Evolutionary conservation across 2,888 invertebrate genomes (phyloP).

Genomic region (Parnassius apollo): DNA sequence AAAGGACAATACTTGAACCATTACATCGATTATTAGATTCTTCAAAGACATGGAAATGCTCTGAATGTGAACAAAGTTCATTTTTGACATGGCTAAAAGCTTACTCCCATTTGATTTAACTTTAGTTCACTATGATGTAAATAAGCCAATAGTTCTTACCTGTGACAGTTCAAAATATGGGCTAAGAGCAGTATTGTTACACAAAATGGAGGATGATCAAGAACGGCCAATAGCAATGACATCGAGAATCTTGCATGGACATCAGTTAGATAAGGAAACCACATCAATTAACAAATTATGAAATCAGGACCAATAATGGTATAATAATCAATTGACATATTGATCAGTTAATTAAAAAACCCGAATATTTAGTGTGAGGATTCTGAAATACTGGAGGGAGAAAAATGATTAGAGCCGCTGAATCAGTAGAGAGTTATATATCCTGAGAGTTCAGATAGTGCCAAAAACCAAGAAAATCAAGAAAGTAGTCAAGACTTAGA

Average conservation of each 20-base stretch:
- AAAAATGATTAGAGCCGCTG: background rate
- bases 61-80: slow-evolving; percentile 23
- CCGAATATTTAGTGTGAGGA: background rate
- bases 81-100: slow-evolving; percentile 26
- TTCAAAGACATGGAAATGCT: slow-evolving; percentile 29
- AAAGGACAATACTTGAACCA: slow-evolving; percentile 29
- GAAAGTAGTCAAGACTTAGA: background rate
- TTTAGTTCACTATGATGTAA: slow-evolving; percentile 29
- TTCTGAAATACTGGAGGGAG: background rate
- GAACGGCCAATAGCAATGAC: slow-evolving; percentile 22
- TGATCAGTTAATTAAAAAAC: background rate
- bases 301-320: background rate
- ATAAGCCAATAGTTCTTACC: slow-evolving; percentile 25
- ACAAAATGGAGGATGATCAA: slow-evolving; percentile 12
- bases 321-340: background rate
- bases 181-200: slow-evolving; percentile 28
- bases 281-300: slow-evolving; percentile 8
- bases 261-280: slow-evolving; percentile 32
- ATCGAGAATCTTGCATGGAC: slow-evolving; percentile 28
- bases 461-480: background rate
- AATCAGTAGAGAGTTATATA: background rate
- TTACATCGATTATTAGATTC: slow-evolving; percentile 29
- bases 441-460: background rate
- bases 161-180: slow-evolving; percentile 34
- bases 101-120: slow-evolving; percentile 15